phyloP scores from a whole-genome alignment of 2,888 invertebrate species.

The Galerucella pusilla region DNA sequence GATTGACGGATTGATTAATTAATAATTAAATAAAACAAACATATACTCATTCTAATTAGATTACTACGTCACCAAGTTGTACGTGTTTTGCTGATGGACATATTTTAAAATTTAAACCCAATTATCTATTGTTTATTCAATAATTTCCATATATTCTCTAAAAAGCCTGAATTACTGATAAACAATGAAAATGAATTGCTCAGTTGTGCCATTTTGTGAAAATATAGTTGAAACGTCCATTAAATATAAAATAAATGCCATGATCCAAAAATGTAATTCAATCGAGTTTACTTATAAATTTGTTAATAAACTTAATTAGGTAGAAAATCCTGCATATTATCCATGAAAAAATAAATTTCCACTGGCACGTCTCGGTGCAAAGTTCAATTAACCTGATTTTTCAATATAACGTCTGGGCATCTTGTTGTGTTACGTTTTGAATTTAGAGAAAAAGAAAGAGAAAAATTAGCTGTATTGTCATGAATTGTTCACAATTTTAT shows the following conservation, averaged over 20 bases:
- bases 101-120: neutral
- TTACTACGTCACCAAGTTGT: neutral
- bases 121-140: neutral
- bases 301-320: neutral
- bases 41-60: slow-evolving; percentile 1
- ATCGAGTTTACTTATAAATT: neutral
- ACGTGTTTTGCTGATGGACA: neutral
- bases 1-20: slow-evolving; percentile 8
- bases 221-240: neutral
- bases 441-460: too few species aligned
- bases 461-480: too few species aligned
- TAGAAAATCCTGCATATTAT: too few species aligned
- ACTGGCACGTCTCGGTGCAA: too few species aligned
- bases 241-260: neutral
- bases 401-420: too few species aligned
- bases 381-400: too few species aligned
- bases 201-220: neutral
- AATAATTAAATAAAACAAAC: slow-evolving; percentile 12
- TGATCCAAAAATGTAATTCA: neutral
- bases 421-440: too few species aligned
- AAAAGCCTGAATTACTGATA: neutral
- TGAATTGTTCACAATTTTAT: too few species aligned
- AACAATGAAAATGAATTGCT: neutral
- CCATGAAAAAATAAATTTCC: too few species aligned
- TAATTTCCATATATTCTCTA: neutral